These are phyloP conservation scores for Nymphicus hollandicus DNA, from an alignment of 2,113 vertebrate species.

Conservation along the genomic window DNA sequence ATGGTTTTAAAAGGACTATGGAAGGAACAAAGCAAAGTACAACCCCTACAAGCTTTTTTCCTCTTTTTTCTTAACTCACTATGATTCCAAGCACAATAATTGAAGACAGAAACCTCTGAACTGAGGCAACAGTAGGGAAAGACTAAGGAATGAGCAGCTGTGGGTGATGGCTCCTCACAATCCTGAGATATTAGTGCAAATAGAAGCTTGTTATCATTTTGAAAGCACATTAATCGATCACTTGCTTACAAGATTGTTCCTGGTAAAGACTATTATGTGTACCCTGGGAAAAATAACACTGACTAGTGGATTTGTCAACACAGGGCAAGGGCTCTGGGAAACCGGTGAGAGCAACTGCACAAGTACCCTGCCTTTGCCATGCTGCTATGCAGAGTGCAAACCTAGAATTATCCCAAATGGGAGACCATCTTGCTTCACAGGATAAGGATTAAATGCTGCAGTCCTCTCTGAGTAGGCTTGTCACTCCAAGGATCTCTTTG, in stretches of 20 bases:
- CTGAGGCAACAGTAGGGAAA: neutral
- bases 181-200: neutral
- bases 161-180: neutral
- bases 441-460: neutral
- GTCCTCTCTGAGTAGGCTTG: neutral
- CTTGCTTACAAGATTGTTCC: neutral
- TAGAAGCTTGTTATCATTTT: neutral
- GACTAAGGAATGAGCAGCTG: accelerated
- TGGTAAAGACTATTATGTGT: neutral
- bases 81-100: neutral
- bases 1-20: neutral
- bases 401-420: neutral
- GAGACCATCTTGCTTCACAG: neutral
- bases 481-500: neutral
- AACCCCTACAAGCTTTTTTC: neutral
- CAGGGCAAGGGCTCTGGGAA: neutral
- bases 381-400: neutral
- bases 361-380: accelerated
- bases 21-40: neutral
- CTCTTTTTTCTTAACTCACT: neutral
- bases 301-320: neutral
- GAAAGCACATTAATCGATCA: neutral
- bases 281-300: neutral
- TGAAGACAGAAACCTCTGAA: neutral
- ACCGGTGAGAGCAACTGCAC: neutral